Base-by-base conservation (phyloP, 2,797 vertebrate species). In the Fistularia tabacaria region DNA sequence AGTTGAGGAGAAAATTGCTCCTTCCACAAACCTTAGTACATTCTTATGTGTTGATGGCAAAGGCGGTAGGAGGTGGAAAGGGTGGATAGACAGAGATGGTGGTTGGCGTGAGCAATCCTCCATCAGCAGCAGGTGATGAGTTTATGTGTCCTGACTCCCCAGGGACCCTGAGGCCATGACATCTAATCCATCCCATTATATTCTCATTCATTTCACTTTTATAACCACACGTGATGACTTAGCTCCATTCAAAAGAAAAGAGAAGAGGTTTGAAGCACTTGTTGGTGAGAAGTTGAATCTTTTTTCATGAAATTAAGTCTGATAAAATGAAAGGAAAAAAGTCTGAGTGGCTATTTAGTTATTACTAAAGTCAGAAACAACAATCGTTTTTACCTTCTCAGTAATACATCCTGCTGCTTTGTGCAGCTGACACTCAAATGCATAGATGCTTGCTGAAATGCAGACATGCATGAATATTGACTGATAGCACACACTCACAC, bases 121-220 rank as follows among this genome's bases (percentile, higher is more conserved):
- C 90, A 93, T 83, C 92, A 92, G 92, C 87, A 79, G 72, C 74
- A 83, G 87, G 80, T 93, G 93, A 95, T 93, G 92, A 93, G 91
- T 94, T 93, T 89, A 93, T 92, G 91, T 77, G 59, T 87, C 70
- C 74, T 69, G 69, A 71, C 80, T 82, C 78, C 74, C 66, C 56
- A 81, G 66, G 84, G 84, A 87, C 87, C 77, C 82, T 36, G 79
- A 83, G 84, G 90, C 90, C 88, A 76, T 82, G 91, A 93, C 92
- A 92, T 83, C 89, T 72, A 77, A 91, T 90, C 89, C 87, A 86
- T 84, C 84, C 84, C 89, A 88, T 91, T 90, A 89, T 85, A 58
- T 88, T 90, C 89, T 90, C 91, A 92, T 93, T 94, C 93, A 93
- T 93, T 93, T 93, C 91, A 93, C 92, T 93, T 92, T 92, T 90